These are phyloP conservation scores for Drosophila mojavensis DNA, from an alignment of 1,140 invertebrate species.

Conservation along the genomic window DNA sequence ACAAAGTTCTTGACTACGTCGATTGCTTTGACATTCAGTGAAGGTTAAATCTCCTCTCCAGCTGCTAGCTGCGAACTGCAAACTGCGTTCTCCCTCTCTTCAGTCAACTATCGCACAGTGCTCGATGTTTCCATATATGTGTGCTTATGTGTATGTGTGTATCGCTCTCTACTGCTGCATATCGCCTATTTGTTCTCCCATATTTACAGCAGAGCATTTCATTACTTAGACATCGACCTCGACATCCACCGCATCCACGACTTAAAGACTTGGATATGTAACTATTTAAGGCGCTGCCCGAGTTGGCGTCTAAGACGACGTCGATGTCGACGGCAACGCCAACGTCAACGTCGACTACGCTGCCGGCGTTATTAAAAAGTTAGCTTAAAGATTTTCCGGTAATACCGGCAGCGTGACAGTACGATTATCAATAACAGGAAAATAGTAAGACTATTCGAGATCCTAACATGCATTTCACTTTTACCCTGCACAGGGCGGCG, in stretches of 20 bases:
- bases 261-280: not conserved
- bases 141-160: too few species aligned
- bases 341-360: too few species aligned
- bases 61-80: not conserved
- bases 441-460: too few species aligned
- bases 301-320: not conserved
- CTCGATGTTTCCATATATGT: not conserved
- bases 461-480: too few species aligned
- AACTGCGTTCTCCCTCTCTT: constrained; percentile 4
- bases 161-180: not conserved
- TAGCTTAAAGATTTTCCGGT: too few species aligned
- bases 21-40: constrained; percentile 66
- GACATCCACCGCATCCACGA: not conserved
- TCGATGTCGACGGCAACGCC: too few species aligned
- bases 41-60: constrained; percentile 56
- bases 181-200: constrained; percentile 2
- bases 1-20: constrained; percentile 18
- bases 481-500: too few species aligned
- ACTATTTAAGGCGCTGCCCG: constrained; percentile 12
- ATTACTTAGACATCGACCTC: not conserved
- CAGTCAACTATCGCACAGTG: not conserved
- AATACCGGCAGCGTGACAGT: too few species aligned
- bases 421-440: too few species aligned
- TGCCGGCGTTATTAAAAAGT: too few species aligned
- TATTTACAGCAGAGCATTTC: constrained; percentile 8